These are phyloP conservation scores for Trididemnum clinides DNA, from an alignment of 23 tunicate genomes.

Conservation along the genomic window DNA sequence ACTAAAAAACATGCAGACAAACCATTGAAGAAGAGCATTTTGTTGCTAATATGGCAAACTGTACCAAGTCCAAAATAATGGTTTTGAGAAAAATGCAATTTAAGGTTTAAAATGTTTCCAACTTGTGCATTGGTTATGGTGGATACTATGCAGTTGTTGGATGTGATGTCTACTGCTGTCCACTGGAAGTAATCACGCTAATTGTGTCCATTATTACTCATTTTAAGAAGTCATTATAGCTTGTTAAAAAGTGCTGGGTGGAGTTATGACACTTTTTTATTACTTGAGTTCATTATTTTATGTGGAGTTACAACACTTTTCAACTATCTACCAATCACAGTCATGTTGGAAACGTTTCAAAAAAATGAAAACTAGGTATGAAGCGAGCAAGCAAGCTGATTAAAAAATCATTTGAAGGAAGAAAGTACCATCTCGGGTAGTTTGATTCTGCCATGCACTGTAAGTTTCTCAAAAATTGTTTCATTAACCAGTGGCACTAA, in stretches of 20 bases:
- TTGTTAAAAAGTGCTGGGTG: background rate
- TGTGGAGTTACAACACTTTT: background rate
- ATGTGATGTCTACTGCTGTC: background rate
- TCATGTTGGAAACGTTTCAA: background rate
- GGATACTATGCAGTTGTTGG: background rate
- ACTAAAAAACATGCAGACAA: too few species aligned
- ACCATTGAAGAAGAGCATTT: too few species aligned
- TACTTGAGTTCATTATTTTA: background rate
- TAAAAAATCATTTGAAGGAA: too few species aligned
- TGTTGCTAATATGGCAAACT: background rate
- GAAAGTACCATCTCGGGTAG: too few species aligned
- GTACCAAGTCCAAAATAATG: background rate
- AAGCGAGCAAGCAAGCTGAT: background rate
- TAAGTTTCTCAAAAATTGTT: too few species aligned
- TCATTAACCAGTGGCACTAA: too few species aligned
- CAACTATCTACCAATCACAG: background rate
- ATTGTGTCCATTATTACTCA: background rate
- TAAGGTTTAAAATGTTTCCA: background rate
- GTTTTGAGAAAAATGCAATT: background rate
- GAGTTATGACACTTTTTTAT: background rate
- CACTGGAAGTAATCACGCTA: background rate
- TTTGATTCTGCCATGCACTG: too few species aligned
- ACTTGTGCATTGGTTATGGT: background rate
- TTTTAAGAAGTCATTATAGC: background rate
- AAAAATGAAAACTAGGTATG: background rate